These are phyloP conservation scores for Zaprionus ornatus DNA, from an alignment of 1,140 invertebrate species.

Conservation along the genomic window DNA sequence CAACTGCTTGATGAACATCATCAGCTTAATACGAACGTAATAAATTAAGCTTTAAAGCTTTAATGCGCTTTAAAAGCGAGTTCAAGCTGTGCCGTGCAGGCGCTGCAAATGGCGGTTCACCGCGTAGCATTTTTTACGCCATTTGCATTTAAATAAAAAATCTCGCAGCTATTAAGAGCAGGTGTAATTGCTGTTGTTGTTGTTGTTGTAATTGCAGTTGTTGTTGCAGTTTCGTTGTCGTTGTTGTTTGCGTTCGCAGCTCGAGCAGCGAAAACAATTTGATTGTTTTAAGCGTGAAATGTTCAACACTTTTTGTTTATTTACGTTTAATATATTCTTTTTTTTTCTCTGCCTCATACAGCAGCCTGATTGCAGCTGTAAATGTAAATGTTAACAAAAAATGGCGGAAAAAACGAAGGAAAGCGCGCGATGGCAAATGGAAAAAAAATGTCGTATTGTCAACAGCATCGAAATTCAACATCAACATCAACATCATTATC, in stretches of 20 bases:
- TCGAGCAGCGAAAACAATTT: slow-evolving; percentile 49
- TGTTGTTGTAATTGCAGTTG: neutral
- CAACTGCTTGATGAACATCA: neutral
- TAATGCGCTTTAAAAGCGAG: neutral
- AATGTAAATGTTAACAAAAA: slow-evolving; percentile 48
- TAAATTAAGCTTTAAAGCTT: neutral
- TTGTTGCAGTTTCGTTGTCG: neutral
- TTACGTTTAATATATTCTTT: slow-evolving; percentile 1
- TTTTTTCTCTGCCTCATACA: slow-evolving; percentile 13
- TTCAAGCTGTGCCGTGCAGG: neutral
- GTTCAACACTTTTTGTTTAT: slow-evolving; percentile 44
- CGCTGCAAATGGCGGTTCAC: neutral
- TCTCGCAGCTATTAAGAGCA: slow-evolving; percentile 27
- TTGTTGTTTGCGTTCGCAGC: slow-evolving; percentile 14
- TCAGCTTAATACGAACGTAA: no score
- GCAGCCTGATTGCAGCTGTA: slow-evolving; percentile 58
- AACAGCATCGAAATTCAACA: slow-evolving; percentile 48
- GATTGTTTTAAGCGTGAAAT: slow-evolving; percentile 69
- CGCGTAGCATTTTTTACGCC: slow-evolving; percentile 8
- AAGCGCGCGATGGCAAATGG: slow-evolving; percentile 9
- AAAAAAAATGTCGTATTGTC: slow-evolving; percentile 53
- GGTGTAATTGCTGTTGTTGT: slow-evolving; percentile 6
- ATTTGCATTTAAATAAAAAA: slow-evolving; percentile 36
- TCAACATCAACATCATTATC: slow-evolving; percentile 30
- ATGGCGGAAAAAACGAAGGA: neutral